These are phyloP conservation scores for Sebastes melanostomus DNA, from an alignment of 2,797 vertebrate genomes.

Conservation along the genomic window DNA sequence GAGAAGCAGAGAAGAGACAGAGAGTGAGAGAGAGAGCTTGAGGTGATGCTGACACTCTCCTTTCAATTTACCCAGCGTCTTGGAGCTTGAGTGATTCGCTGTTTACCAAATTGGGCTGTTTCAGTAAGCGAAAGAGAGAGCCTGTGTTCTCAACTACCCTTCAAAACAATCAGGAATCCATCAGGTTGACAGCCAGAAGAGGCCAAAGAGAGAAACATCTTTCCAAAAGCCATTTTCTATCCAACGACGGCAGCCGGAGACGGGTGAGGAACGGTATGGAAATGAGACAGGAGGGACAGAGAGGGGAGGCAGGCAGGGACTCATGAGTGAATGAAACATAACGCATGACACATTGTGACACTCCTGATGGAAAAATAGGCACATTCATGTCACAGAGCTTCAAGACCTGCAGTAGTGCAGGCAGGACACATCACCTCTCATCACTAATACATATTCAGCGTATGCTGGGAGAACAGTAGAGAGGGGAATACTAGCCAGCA, in stretches of 20 bases:
- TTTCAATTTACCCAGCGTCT: conserved; percentile 71
- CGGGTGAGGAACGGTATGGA: conserved; percentile 59
- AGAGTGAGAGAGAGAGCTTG: conserved; percentile 38
- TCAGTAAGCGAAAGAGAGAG: conserved; percentile 46
- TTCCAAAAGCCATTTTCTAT: conserved; percentile 72
- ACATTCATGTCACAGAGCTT: conserved; percentile 58
- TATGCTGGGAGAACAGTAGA: conserved; percentile 18
- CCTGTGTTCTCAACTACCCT: conserved; percentile 65
- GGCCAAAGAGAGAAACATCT: conserved; percentile 61
- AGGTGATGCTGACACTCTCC: conserved; percentile 68
- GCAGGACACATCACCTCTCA: conserved; percentile 56
- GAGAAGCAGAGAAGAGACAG: conserved; percentile 41
- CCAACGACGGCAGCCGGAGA: conserved; percentile 52
- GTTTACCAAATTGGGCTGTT: conserved; percentile 77
- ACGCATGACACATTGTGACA: conserved; percentile 67
- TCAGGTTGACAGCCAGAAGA: conserved; percentile 73
- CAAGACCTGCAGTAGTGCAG: conserved; percentile 43
- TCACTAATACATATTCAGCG: conserved; percentile 53
- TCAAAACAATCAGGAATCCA: conserved; percentile 76
- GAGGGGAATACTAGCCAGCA: conserved; percentile 36
- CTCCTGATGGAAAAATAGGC: conserved; percentile 63
- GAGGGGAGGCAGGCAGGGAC: conserved; percentile 56
- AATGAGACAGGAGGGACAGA: conserved; percentile 66
- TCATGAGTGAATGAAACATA: conserved; percentile 70
- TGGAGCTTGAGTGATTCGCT: conserved; percentile 65